A percentile compares a stretch with the other conserved stretches of the same genome.
Evolutionary conservation across 2,797 vertebrate genomes (phyloP).

Genomic region (Sebastes variabilis): DNA sequence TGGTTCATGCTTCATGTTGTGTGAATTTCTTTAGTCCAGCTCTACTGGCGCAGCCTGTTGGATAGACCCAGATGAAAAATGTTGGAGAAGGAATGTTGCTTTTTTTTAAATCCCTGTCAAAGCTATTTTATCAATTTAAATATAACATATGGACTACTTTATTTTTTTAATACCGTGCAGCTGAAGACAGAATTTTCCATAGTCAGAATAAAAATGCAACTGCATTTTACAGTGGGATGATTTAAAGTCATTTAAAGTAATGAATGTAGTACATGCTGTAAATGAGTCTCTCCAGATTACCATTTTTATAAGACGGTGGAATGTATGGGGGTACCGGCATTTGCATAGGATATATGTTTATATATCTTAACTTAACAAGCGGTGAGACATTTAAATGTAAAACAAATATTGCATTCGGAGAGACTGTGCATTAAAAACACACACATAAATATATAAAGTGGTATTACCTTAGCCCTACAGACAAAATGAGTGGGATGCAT

Average conservation of each 20-base stretch:
- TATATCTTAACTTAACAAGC: constrained; percentile 51
- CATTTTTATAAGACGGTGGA: constrained; percentile 49
- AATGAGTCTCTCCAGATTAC: constrained; percentile 60
- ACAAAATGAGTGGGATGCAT: constrained; percentile 72
- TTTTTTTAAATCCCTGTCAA: constrained; percentile 18
- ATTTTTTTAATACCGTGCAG: constrained; percentile 3
- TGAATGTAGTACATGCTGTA: constrained; percentile 57
- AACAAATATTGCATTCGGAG: constrained; percentile 61
- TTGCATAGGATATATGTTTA: constrained; percentile 67
- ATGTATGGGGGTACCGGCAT: constrained; percentile 43
- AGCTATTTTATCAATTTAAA: constrained; percentile 8
- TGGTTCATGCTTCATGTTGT: constrained; percentile 35
- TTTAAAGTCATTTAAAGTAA: constrained; percentile 66
- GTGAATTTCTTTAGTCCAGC: not conserved
- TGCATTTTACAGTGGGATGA: constrained; percentile 45
- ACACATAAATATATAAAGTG: constrained; percentile 60
- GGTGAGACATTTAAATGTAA: constrained; percentile 68
- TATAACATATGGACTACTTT: constrained; percentile 9
- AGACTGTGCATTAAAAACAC: constrained; percentile 55
- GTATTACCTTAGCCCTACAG: constrained; percentile 71
- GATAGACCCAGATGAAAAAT: constrained; percentile 9
- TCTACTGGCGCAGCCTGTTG: constrained; percentile 14
- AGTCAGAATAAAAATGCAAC: constrained; percentile 23
- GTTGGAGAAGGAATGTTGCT: constrained; percentile 11
- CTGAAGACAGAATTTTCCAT: constrained; percentile 9